Evolutionary conservation across 2,888 invertebrate genomes (phyloP).

Genomic region (Acrobasis consociella): DNA sequence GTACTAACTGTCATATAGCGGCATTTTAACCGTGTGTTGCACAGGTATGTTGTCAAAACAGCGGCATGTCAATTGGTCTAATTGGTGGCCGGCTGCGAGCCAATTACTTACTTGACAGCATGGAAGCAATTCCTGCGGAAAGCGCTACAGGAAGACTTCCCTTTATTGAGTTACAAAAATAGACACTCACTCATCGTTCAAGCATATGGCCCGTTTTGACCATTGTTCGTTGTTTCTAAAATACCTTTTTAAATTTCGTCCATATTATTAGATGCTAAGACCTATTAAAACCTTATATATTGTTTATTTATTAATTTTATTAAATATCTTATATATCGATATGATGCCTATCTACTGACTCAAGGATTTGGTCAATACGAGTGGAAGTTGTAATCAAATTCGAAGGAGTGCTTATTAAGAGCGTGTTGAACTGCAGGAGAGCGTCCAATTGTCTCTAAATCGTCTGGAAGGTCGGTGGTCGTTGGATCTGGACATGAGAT

Average conservation of each 20-base stretch:
- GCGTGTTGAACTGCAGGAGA: constrained; percentile 20
- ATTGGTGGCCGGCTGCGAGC: constrained; percentile 76
- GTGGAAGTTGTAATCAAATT: background rate
- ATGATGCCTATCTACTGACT: background rate
- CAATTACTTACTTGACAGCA: constrained; percentile 80
- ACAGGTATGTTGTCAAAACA: constrained; percentile 76
- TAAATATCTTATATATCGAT: no score
- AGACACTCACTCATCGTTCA: constrained; percentile 35
- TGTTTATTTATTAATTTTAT: no score
- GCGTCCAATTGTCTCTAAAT: constrained; percentile 19
- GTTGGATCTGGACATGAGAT: constrained; percentile 14
- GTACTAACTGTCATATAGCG: background rate
- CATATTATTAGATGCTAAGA: no score
- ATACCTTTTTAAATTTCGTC: no score
- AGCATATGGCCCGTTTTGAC: background rate
- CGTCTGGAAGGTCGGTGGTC: constrained; percentile 14
- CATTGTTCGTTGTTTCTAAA: background rate
- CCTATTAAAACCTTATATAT: no score
- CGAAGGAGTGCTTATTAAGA: constrained; percentile 6
- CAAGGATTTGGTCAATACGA: background rate
- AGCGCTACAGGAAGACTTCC: constrained; percentile 77
- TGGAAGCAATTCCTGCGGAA: constrained; percentile 82
- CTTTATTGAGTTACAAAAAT: constrained; percentile 71
- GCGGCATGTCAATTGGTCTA: constrained; percentile 78
- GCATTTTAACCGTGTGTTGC: background rate